phyloP scores from a whole-genome alignment of 2,888 invertebrate species.

The Cordylochernes scorpioides region DNA sequence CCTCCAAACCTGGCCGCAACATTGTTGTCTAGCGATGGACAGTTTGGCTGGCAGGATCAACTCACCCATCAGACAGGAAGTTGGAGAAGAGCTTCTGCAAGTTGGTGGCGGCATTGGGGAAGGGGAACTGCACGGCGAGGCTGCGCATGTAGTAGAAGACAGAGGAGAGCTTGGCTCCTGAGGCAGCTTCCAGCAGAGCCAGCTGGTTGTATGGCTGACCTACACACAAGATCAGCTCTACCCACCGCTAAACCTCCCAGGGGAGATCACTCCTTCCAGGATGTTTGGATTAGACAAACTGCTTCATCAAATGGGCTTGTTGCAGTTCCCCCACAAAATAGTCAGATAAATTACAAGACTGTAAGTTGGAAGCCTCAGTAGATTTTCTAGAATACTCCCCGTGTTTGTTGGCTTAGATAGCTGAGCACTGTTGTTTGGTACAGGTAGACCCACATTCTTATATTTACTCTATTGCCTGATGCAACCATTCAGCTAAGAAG shows the following conservation, averaged over 20 bases:
- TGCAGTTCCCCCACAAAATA: no score
- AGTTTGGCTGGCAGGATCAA: not conserved
- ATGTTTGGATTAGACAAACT: no score
- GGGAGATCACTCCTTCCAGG: no score
- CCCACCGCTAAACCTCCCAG: not conserved
- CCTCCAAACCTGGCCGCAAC: not conserved
- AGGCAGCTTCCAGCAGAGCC: constrained; percentile 46
- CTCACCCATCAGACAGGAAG: constrained; percentile 20
- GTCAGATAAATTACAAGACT: no score
- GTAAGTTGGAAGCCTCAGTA: no score
- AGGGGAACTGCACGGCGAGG: constrained; percentile 53
- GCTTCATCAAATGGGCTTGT: no score
- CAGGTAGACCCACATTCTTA: no score
- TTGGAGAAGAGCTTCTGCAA: constrained; percentile 38
- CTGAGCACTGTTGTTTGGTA: no score
- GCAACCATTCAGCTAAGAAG: no score
- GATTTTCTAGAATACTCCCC: no score
- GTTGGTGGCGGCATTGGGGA: constrained; percentile 55
- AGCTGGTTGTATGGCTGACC: constrained; percentile 76
- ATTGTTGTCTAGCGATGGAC: not conserved
- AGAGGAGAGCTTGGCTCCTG: constrained; percentile 49
- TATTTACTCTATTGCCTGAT: no score
- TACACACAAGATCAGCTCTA: constrained; percentile 12
- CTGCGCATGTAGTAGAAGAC: constrained; percentile 63
- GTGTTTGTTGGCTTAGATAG: no score